Evolutionary conservation across 2,113 vertebrate genomes (phyloP).

Genomic region (Eolophus roseicapilla): DNA sequence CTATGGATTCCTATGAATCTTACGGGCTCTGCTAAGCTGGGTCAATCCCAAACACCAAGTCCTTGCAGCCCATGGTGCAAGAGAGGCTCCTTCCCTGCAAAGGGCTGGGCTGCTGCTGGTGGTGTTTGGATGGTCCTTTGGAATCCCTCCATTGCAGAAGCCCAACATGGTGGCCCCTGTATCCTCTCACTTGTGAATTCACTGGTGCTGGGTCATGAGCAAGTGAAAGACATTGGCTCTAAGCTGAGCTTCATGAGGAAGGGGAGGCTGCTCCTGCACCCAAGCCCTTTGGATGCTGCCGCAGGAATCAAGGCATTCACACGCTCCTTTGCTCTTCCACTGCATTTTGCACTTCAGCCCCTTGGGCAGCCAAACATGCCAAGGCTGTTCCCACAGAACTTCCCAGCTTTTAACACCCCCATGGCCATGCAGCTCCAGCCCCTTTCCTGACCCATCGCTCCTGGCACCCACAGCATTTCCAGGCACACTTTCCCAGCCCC

Average conservation of each 20-base stretch:
- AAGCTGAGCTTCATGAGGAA: background rate
- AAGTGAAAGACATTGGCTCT: accelerated
- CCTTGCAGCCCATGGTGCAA: accelerated
- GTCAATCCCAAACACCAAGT: too few relatives aligned
- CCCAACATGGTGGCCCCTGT: accelerated
- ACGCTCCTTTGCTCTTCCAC: background rate
- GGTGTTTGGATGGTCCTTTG: background rate
- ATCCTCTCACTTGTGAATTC: accelerated
- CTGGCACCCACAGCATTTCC: accelerated
- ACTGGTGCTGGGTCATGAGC: too few relatives aligned
- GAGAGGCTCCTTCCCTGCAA: background rate
- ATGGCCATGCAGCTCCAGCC: accelerated
- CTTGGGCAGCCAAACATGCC: accelerated
- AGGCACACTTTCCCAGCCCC: accelerated
- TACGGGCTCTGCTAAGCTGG: background rate
- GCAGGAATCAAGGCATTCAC: background rate
- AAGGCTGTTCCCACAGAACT: background rate
- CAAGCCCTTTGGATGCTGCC: background rate
- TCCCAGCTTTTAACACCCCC: background rate
- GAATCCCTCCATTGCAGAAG: background rate
- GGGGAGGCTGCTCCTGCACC: background rate
- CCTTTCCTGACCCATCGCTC: too few relatives aligned
- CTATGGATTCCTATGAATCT: background rate
- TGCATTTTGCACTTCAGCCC: background rate
- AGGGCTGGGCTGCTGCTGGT: background rate